Base-by-base conservation (phyloP, 2,113 vertebrate genomes). In the Laterallus jamaicensis region DNA sequence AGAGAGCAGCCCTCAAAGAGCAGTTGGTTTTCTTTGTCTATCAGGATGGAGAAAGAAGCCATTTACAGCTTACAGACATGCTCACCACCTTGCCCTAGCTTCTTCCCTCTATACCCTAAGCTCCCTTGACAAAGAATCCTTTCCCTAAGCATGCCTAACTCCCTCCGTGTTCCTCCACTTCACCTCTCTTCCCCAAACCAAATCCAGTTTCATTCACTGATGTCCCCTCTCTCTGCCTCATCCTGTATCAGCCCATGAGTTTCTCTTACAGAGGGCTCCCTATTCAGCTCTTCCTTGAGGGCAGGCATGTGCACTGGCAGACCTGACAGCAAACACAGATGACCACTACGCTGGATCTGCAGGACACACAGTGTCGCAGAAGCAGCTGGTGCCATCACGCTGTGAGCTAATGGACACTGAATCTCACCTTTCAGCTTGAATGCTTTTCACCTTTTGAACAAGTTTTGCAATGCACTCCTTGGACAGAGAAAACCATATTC, bases 221-320 rank as follows among this genome's bases (percentile, higher is more conserved):
- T 8, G 19, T 15, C 32, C n/a, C 18, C 47, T 81, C 55, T 24
- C 60, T 3, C 58, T 74, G 62, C 26, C 28, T 5, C 31, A 4
- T 37, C 15, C 26, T 26, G 2, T 37, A 26, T 22, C 44, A 35
- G 31, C 58, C 16, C 59, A 50, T 28, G 9, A 59, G n/a, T 20
- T 35, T 75, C 42, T 54, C 31, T 15, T 8, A 60, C 59, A 81
- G 37, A 29, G 35, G 62, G 24, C 14, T 80, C 35, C 50, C 55
- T 7, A 3, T 2, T 32, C 69, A 54, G 55, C 25, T 62, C 15
- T 6, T 47, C 10, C 49, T 12, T 16, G 19, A 1, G 6, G 54
- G n/a, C 4, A 2, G 12, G 31, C 2, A 0, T 0, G 0, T 15
- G n/a, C 32, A 39, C 12, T 2, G 4, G 29, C 49, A 73, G 35